Base-by-base conservation (phyloP, 2,797 vertebrate genomes). In the Coregonus ussuriensis region DNA sequence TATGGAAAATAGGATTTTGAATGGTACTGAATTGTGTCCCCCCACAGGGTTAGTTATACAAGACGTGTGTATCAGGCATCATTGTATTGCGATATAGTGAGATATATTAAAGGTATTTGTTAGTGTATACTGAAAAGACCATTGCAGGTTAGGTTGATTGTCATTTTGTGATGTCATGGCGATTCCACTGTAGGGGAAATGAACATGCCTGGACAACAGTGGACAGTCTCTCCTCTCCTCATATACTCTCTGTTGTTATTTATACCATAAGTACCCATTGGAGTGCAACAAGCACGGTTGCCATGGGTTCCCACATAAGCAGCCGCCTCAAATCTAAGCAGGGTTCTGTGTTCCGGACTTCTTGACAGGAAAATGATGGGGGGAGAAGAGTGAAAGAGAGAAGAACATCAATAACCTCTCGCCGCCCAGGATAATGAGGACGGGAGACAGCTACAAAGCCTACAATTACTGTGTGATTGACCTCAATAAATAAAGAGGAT, bases 391-490 rank as follows among this genome's bases (percentile, higher is more conserved):
- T 47, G 41, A 47, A 47, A 47, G 77, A 73, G 81, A 79, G 78
- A 80, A 13, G 37, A 74, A 71, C 76, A 82, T 89, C 83, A 84
- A 86, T 86, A 83, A 81, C 15, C 2, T 80, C 79, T 73, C 77
- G 15, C 77, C 63, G 74, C 74, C 29, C 78, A 86, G 4, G 78
- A 88, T 87, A 85, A 88, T 83, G 76, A 88, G 79, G 78, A 77
- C 1, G 29, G 2, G 41, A 85, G 85, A 88, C 83, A 62, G 84
- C 88, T 87, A 79, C 83, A 87, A 89, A 90, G 83, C 81, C 81
- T 80, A 79, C 87, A 91, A 88, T 91, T 89, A 89, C 75, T 73
- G 74, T 72, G 81, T 81, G 86, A 86, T 85, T 89, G 84, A 89
- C 89, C 85, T 85, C 78, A 68, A 79, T 85, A 81, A 80, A 89